phyloP scores from a whole-genome alignment of 2,113 vertebrate genomes.

The Pollachius pollachius region DNA sequence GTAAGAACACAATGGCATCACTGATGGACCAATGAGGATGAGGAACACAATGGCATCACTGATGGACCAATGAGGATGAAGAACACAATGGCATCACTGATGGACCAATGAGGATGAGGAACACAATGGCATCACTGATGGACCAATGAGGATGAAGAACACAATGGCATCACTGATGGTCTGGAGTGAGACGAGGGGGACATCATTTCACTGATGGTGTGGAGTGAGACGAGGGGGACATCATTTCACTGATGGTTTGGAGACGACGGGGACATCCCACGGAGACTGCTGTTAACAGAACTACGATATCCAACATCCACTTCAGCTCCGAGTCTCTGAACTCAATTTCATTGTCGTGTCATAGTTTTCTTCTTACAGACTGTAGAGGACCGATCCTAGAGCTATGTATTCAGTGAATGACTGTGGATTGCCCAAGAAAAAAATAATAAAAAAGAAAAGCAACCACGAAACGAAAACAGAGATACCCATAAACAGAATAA shows the following conservation, averaged over 20 bases:
- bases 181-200: no score
- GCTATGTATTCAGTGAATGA: constrained; percentile 63
- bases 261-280: constrained; percentile 23
- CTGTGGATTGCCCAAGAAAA: constrained; percentile 49
- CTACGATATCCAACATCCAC: constrained; percentile 41
- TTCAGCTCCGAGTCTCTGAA: constrained; percentile 48
- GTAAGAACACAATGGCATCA: constrained; percentile 42
- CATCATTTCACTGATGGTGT: constrained; percentile 14
- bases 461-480: constrained; percentile 1
- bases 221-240: no score
- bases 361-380: constrained; percentile 62
- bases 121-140: no score
- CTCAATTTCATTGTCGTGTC: constrained; percentile 65
- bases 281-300: constrained; percentile 50
- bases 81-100: no score
- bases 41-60: no score
- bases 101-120: no score
- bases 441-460: background rate
- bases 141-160: no score
- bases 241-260: constrained; percentile 35
- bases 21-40: no score
- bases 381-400: constrained; percentile 45
- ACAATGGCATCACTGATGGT: no score
- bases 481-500: constrained; percentile 46
- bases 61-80: no score